These are phyloP conservation scores for Apamea sordens DNA, from an alignment of 2,888 invertebrate species.

Conservation along the genomic window DNA sequence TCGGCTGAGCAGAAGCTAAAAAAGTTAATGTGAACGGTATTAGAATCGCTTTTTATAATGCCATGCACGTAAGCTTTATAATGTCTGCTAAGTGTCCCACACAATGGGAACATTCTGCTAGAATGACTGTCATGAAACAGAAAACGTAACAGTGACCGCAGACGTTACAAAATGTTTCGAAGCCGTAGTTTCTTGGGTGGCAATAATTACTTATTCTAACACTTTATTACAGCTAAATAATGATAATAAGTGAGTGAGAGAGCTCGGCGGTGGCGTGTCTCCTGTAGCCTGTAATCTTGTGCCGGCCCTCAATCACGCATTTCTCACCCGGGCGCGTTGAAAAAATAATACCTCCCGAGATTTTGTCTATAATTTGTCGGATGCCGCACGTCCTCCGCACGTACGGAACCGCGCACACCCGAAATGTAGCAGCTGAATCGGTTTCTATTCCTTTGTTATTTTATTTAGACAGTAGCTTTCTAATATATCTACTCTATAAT, in stretches of 20 bases:
- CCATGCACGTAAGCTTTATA: slow-evolving; percentile 65
- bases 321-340: slow-evolving; percentile 90
- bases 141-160: slow-evolving; percentile 58
- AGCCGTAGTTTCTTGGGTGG: slow-evolving; percentile 79
- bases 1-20: slow-evolving; percentile 76
- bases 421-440: slow-evolving; percentile 76
- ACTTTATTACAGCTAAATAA: slow-evolving; percentile 89
- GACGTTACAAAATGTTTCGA: slow-evolving; percentile 57
- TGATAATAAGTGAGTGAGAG: slow-evolving; percentile 86
- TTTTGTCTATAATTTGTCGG: slow-evolving; percentile 90
- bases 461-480: slow-evolving; percentile 84
- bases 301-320: slow-evolving; percentile 89
- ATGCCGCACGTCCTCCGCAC: slow-evolving; percentile 79
- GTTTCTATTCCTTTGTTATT: slow-evolving; percentile 79
- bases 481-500: slow-evolving; percentile 77
- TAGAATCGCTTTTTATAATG: slow-evolving; percentile 69
- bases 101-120: slow-evolving; percentile 57
- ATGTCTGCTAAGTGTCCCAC: slow-evolving; percentile 62
- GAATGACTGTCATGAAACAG: slow-evolving; percentile 51
- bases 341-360: slow-evolving; percentile 89
- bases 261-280: slow-evolving; percentile 87
- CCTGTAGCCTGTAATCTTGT: slow-evolving; percentile 86
- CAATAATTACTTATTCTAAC: slow-evolving; percentile 86
- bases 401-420: slow-evolving; percentile 64
- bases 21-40: slow-evolving; percentile 73